Evolutionary conservation across 2,113 vertebrate genomes (phyloP), one percentile per base, ranked within the genome.

Genomic region (Saccopteryx leptura): DNA sequence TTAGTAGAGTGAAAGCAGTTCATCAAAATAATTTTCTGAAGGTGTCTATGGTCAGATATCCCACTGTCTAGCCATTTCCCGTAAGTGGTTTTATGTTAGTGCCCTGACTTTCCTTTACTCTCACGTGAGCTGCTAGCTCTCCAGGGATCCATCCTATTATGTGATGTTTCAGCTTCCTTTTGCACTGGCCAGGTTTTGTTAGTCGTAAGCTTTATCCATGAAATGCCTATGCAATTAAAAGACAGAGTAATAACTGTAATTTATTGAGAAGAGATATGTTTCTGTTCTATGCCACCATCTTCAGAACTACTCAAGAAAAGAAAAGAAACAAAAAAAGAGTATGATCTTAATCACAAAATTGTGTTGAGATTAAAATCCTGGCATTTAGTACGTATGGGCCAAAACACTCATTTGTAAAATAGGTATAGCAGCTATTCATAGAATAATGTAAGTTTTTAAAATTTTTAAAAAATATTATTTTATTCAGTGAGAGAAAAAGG

Each of bases 141-240:
- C 3, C 1, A 5, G 8, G 4, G 2, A 24, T 61, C 7, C 2
- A 3, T 26, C 52, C 39, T 88, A 1, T 56, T 84, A 8, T 71
- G 11, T 66, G 68, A 60, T 39, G 2, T 56, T 78, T 95, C 46
- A 31, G 3, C 46, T 31, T 71, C 24, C 18, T 52, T 6, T 91
- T 24, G 3, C 58, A 19, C 5, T 63, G 26, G 15, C 8, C 6
- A 56, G 23, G 68, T 46, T 74, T 82, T 75, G 48, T 65, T 31
- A 12, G 15, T 66, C 7, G 50, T n/a, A 39, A 48, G 24, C 68
- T 94, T 82, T 31, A 71, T 82, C 39, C 15, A 7, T 60, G 92
- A 90, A 81, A 81, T 93, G 31, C 31, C 61, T 52, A 14, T 39
- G n/a, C 28, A 80, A 66, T 71, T 89, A 88, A 72, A 82, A 61